Evolutionary conservation across 1,140 invertebrate species (phyloP), one percentile per base, ranked within the genome.

Genomic region (Drosophila obscura): DNA sequence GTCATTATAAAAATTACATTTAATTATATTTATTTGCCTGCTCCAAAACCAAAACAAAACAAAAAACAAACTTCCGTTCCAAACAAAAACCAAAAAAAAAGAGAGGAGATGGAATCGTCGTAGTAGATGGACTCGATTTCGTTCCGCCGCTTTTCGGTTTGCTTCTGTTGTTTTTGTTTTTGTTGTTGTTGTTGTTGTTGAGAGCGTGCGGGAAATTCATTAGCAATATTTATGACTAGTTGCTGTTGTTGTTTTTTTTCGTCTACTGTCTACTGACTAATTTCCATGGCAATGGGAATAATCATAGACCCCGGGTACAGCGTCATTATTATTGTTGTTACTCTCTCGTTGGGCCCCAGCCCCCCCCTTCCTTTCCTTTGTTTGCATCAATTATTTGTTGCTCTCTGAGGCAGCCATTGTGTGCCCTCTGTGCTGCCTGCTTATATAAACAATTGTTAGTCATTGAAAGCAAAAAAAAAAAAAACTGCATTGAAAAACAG

Each of bases 121-220:
- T 35, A 9, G 31, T 35, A 35, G 9, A 2, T 35, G 73, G 73
- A 63, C 55, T 62, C 57, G 67, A 35, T 45, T 46, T 26, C 31
- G 68, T 8, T 46, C 24, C 22, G 13, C 1, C 11, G 9, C 4
- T 13, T 39, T 39, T 39, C 11, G 11, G 9, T 35, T 35, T 62
- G 77, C 24, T 80, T 53, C 49, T 72, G 78, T 19, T 19, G 19
- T n/a, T n/a, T n/a, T n/a, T n/a, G n/a, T n/a, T n/a, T n/a, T 16
- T 16, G 0, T 1, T 16, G 1, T 19, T 19, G 19, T 19, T 19
- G 19, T 19, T 19, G 19, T 71, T 79, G 75, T 88, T 71, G 83
- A 85, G 78, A 87, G 83, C 83, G 83, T 85, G 82, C 83, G 82
- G 82, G 83, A 85, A 85, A 85, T 85, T 85, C 82, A 88, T 85